Conservation (phyloP, 2,113 vertebrate species). For the Pongo pygmaeus region DNA sequence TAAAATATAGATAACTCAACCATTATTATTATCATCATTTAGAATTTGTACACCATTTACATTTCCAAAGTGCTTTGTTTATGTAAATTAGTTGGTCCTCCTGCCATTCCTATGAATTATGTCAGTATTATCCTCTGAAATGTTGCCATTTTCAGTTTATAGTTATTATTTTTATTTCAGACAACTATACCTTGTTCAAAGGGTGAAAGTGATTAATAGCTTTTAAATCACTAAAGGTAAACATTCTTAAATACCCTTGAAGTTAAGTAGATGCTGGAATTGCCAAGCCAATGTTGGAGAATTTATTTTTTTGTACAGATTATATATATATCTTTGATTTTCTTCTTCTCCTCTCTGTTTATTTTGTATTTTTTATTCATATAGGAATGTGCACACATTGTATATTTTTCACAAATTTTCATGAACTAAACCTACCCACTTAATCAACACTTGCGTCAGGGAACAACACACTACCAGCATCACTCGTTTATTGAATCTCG, state of each 20-base stretch:
- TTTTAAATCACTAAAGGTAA: slow-evolving; percentile 11
- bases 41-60: slow-evolving; percentile 60
- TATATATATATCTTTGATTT: background rate
- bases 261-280: background rate
- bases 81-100: slow-evolving; percentile 53
- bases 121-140: slow-evolving; percentile 49
- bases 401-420: background rate
- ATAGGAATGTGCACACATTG: background rate
- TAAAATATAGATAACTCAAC: slow-evolving; percentile 58
- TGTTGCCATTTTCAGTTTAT: slow-evolving; percentile 50
- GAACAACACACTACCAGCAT: background rate
- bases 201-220: slow-evolving; percentile 36
- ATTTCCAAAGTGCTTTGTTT: slow-evolving; percentile 54
- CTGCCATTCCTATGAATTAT: slow-evolving; percentile 61
- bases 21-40: slow-evolving; percentile 63
- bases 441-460: background rate
- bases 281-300: background rate
- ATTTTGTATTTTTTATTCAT: background rate
- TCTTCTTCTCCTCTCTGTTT: background rate
- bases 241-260: slow-evolving; percentile 15
- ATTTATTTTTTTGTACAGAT: background rate
- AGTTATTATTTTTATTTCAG: slow-evolving; percentile 58
- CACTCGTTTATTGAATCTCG: background rate
- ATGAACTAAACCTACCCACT: background rate
- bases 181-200: slow-evolving; percentile 21